Evolutionary conservation across 2,113 vertebrate genomes (phyloP), one percentile per base, ranked within the genome.

Genomic region (Pandion haliaetus): DNA sequence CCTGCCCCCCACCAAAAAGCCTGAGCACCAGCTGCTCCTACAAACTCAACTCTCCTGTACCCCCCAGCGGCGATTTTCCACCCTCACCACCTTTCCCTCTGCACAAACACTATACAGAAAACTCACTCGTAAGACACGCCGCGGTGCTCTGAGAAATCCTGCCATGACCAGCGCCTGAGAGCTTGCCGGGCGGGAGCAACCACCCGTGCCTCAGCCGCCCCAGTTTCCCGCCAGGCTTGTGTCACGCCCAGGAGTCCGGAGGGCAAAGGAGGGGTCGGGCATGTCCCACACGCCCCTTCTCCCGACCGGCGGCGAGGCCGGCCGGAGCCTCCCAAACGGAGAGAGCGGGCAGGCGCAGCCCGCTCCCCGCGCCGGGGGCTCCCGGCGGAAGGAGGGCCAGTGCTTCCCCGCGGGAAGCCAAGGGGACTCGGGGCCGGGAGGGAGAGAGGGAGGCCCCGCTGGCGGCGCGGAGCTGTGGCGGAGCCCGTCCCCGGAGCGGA

Each of bases 121-220:
- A 95, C 96, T 95, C 96, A 91, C 90, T 89, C 42, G 36, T 29
- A 23, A 58, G 76, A 38, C 70, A 71, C 21, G 86, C 66, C 80
- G 66, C 66, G 45, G 52, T 58, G 92, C 90, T 83, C 58, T 34
- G 67, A 52, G 54, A 45, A 57, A 69, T 84, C 67, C 77, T 55
- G 87, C 76, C 92, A 80, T 58, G 77, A 9, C 67, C 81, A 25
- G 57, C 72, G 52, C 63, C 78, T 4, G 29, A n/a, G 36, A 18
- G 55, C 34, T 45, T 5, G 25, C 72, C 79, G 10, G 77, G 32
- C 15, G 57, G 28, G 9, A 57, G 28, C 49, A 9, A 50, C n/a
- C 23, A 17, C 65, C 47, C 20, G 8, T 58, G 25, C 58, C 65
- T 54, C 82, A n/a, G 38, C 67, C 19, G 23, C 59, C 24, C 50